Evolutionary conservation across 2,797 vertebrate species (phyloP), one percentile per base, ranked within the genome.

Genomic region (Xerus rutilus): DNA sequence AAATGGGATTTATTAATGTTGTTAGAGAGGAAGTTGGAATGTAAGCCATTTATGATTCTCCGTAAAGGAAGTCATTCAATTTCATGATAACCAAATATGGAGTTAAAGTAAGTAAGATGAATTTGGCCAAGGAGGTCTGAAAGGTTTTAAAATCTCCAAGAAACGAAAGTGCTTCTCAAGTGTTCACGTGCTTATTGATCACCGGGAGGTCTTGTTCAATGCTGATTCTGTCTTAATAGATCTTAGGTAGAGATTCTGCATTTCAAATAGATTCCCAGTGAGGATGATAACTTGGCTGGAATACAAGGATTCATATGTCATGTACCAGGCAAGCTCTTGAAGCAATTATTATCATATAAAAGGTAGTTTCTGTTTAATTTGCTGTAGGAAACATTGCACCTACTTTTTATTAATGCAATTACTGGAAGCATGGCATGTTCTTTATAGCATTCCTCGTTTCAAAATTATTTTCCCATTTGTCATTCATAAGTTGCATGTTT

Each of bases 1-100:
- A 79, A 67, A 20, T 32, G 7, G 4, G 82, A 62, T 87, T 32
- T 74, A 7, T 67, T 79, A 62, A 74, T 69, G 10, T 65, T 74
- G 21, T 70, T 83, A 49, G 0, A 76, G 35, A 67, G 65, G 32
- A 86, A 82, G 2, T 78, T 81, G 35, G 18, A 7, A 35, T 52
- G 9, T 84, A 81, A 89, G 32, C 5, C 64, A 57, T 57, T 85
- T 67, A 43, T 85, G 25, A 91, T 64, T 91, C 23, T 94, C 28
- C 57, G 21, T 78, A 83, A 96, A 92, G 49, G 17, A 77, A 70
- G 18, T 21, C n/a, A 47, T 83, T 86, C 35, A 84, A 7, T 89
- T 97, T 91, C 43, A 86, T 45, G 21, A 74, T 79, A 90, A 89
- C 18, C 49, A 67, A 64, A 85, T 43, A 79, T 92, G 21, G 81